These are phyloP conservation scores for Choristoneura rosaceana DNA, from an alignment of 2,888 invertebrate species.

Conservation along the genomic window DNA sequence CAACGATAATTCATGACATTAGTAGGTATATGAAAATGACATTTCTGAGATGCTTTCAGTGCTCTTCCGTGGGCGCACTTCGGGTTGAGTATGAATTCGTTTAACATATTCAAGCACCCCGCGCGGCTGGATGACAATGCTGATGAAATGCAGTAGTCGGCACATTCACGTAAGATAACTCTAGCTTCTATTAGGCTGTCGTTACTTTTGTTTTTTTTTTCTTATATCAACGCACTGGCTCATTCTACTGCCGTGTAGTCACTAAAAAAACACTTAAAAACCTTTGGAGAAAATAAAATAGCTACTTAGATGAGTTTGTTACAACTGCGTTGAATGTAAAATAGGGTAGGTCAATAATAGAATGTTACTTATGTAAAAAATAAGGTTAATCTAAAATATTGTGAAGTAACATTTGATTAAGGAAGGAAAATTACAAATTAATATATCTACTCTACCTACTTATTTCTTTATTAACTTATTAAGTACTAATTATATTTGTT, in stretches of 20 bases:
- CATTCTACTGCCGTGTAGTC: neutral
- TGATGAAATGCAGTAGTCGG: slow-evolving; percentile 5
- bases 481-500: no score
- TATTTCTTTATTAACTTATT: no score
- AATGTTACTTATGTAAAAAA: no score
- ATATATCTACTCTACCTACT: no score
- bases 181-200: neutral
- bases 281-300: neutral
- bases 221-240: neutral
- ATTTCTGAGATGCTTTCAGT: slow-evolving; percentile 58
- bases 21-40: slow-evolving; percentile 61
- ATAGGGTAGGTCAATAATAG: no score
- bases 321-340: no score
- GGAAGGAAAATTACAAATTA: no score
- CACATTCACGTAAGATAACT: neutral
- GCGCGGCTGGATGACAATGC: neutral
- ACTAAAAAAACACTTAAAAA: neutral
- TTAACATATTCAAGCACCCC: slow-evolving; percentile 27
- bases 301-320: neutral
- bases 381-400: no score
- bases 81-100: slow-evolving; percentile 34
- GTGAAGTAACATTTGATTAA: no score
- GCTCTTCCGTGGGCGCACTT: slow-evolving; percentile 50
- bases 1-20: slow-evolving; percentile 69
- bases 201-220: neutral